Base-by-base conservation (phyloP, 2,888 invertebrate species). In the Thumatha senex region DNA sequence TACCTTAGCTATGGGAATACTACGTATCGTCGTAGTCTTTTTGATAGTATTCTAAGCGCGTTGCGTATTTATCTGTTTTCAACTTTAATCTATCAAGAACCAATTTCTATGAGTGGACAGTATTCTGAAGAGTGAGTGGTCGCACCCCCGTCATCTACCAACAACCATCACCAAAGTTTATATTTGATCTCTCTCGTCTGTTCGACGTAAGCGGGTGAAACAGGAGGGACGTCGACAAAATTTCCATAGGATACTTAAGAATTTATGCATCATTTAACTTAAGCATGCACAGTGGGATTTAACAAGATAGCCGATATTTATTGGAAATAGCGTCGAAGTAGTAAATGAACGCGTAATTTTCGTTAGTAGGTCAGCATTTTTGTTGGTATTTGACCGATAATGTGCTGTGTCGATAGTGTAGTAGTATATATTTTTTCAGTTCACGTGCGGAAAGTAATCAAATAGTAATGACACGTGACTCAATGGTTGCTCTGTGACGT, bases 361-460 rank as follows among this genome's bases (percentile, higher is more conserved):
- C 5, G 18, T 24, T 24, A 24, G 18, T 15, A 15, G 13, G 43
- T 15, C 13, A 24, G 10, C 15, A 35, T 34, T 14, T 43, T 12
- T 31, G 47, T 48, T 54, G 46, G 38, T 46, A 48, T 58, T 51
- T 51, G 50, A 65, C 56, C 54, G 66, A 63, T 58, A 24, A 24
- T 24, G 18, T 24, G 5, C 18, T 4, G 18, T 24, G 18, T 24
- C 18, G 18, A 24, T 24, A 63, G 49, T 43, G 58, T 58, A 42
- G 56, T 58, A 63, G 1, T 75, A 78, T 76, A 69, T 52, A 56
- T 24, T 24, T 5, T 24, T 24, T 46, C 47, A 67, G 64, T 72
- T 75, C 76, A 79, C 74, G 73, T 74, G 71, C 72, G 53, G 58
- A 39, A 64, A 61, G 74, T 77, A 75, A 79, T 82, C 72, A 83